Evolutionary conservation across 2,888 invertebrate species (phyloP), one percentile per base, ranked within the genome.

Genomic region (Drosophila basisetae): DNA sequence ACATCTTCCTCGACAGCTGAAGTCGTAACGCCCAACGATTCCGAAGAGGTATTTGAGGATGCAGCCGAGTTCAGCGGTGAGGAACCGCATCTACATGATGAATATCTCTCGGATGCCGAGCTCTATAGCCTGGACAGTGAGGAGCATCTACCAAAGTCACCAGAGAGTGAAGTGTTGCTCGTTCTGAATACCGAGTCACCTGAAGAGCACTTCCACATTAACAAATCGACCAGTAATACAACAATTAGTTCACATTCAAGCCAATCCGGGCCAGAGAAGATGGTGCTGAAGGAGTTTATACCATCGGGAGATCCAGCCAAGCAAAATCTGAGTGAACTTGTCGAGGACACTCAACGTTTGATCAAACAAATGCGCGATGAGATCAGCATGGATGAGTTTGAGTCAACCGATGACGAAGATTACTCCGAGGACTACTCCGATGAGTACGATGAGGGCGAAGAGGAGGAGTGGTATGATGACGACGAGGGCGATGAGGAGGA

Each of bases 291-390:
- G n/a, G 92, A 93, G 47, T 92, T 93, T 47, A 59, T 91, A 37
- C 88, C 90, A 25, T 92, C 93, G 1, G 90, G 92, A 6, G 92
- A 93, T 82, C 90, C 92, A 0, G 71, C 91, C 1, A 92, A 92
- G 56, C 94, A 93, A 68, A 94, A 94, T 84, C 85, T 94, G 9
- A 93, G 92, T 3, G 95, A 95, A 74, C 94, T 95, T 59, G 95
- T 95, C 11, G 94, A 94, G 83, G 94, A 95, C 68, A 95, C 95
- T 0, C 95, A 95, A 90, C 94, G 94, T 68, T 88, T 95, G 50
- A 95, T 95, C 73, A 95, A 95, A 78, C 95, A 95, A 92, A 95
- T 95, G 95, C 95, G 94, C 89, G 95, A 95, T 82, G 95, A 95
- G 94, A 95, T 95, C 43, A 95, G 94, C 91, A 95, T 95, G 82